phyloP scores from a whole-genome alignment of 2,888 invertebrate genomes.

The Brachypalpus laphriformis region DNA sequence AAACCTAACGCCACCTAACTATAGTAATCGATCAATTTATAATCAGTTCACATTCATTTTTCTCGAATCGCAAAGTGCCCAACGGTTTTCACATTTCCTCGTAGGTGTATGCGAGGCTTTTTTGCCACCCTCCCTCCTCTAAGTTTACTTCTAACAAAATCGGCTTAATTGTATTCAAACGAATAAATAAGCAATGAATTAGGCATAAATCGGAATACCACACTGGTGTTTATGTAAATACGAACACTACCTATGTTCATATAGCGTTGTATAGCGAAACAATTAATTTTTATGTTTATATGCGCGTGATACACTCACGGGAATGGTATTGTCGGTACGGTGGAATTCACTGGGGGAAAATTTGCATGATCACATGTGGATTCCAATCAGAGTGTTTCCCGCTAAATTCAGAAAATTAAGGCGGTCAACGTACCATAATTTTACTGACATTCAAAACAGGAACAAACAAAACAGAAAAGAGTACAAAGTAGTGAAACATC shows the following conservation, averaged over 20 bases:
- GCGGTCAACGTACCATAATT: slow-evolving; percentile 52
- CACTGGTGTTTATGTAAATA: slow-evolving; percentile 52
- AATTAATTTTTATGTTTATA: slow-evolving; percentile 45
- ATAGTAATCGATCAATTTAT: slow-evolving; percentile 49
- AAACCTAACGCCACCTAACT: slow-evolving; percentile 21
- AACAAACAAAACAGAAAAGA: not conserved
- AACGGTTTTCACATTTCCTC: slow-evolving; percentile 33
- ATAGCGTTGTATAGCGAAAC: not conserved
- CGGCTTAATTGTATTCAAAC: slow-evolving; percentile 27
- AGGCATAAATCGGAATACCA: slow-evolving; percentile 37
- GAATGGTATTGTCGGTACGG: slow-evolving; percentile 1
- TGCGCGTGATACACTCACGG: slow-evolving; percentile 24
- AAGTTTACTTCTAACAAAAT: slow-evolving; percentile 22
- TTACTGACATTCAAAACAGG: slow-evolving; percentile 52
- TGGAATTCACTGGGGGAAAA: slow-evolving; percentile 5
- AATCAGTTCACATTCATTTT: slow-evolving; percentile 60
- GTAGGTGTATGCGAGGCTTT: not conserved
- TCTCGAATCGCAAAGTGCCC: slow-evolving; percentile 13
- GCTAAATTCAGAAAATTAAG: slow-evolving; percentile 12
- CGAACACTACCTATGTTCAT: not conserved
- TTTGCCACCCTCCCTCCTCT: not conserved
- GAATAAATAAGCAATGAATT: slow-evolving; percentile 52
- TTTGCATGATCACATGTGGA: slow-evolving; percentile 37
- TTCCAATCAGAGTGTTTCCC: slow-evolving; percentile 3
- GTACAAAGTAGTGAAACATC: slow-evolving; percentile 20